Base-by-base conservation (phyloP, 2,797 vertebrate species). In the Chaenodraco wilsoni region DNA sequence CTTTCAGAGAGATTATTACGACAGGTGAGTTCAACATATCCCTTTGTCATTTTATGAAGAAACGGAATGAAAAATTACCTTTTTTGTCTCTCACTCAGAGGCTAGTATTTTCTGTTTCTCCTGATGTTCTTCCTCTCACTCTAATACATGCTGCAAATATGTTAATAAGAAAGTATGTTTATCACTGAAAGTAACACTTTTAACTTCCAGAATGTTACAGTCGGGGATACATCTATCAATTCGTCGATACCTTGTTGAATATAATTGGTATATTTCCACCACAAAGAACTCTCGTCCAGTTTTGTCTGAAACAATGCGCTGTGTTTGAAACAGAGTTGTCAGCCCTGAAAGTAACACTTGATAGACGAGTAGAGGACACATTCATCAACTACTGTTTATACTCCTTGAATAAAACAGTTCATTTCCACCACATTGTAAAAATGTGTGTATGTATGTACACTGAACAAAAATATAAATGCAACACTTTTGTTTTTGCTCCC, bases 1-100 rank as follows among this genome's bases (percentile, higher is more conserved):
- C 86, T 98, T 98, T 81, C 96, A 97, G 78, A 95, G 96, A 83
- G 96, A 98, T 89, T 98, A 98, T 79, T 97, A 97, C 10, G 96
- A 98, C 92, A 95, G 96, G 97, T 97, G 87, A 87, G 94, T 79
- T 0, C 55, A 43, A 33, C 9, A 2, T 65, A 44, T 40, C 19
- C 14, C 8, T 17, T 63, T 17, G 52, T 14, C 4, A 3, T 1
- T 40, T 16, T 37, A 4, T 27, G 46, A 21, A 43, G n/a, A 33
- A n/a, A 21, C 11, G 0, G 0, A 9, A 15, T 9, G 2, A 48
- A 8, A 17, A 54, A 3, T 44, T 9, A 17, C 23, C 41, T 19
- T 44, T 5, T 23, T 27, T 27, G 4, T 27, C 27, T 43, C 4
- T 23, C 9, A 27, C 41, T 17, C 14, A 6, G 16, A 9, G 13